These are phyloP conservation scores for Pempheris klunzingeri DNA, from an alignment of 2,797 vertebrate species.

Conservation along the genomic window DNA sequence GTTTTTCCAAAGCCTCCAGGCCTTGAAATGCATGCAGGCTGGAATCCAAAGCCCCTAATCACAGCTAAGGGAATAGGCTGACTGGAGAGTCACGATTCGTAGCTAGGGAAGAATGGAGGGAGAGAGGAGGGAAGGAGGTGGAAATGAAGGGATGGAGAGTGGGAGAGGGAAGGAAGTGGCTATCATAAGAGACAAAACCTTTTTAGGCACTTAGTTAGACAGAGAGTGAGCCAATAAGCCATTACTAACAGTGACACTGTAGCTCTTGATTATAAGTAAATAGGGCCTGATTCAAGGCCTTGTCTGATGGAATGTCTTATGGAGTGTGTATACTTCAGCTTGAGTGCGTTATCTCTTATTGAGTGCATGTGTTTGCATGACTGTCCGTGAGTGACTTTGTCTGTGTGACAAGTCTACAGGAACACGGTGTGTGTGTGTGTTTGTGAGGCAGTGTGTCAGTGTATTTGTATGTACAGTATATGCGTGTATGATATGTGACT, in stretches of 20 bases:
- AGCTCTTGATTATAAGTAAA: constrained; percentile 43
- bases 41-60: constrained; percentile 77
- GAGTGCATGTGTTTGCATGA: not conserved
- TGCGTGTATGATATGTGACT: constrained; percentile 41
- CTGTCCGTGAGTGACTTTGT: constrained; percentile 13
- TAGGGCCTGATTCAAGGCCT: constrained; percentile 39
- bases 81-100: constrained; percentile 73
- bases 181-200: constrained; percentile 19
- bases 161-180: constrained; percentile 22
- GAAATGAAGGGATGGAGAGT: constrained; percentile 36
- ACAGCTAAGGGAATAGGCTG: constrained; percentile 73
- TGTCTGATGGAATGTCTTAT: constrained; percentile 8
- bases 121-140: constrained; percentile 24
- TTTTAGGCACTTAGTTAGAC: constrained; percentile 36
- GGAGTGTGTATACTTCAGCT: constrained; percentile 2
- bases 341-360: not conserved
- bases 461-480: constrained; percentile 32
- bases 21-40: constrained; percentile 78
- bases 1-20: constrained; percentile 62
- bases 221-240: constrained; percentile 38
- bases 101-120: constrained; percentile 36
- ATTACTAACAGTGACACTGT: constrained; percentile 21
- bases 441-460: constrained; percentile 30
- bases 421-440: constrained; percentile 11
- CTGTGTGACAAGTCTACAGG: constrained; percentile 11